These are phyloP conservation scores for Drosophila mayaguana DNA, from an alignment of 2,888 invertebrate species.

Conservation along the genomic window DNA sequence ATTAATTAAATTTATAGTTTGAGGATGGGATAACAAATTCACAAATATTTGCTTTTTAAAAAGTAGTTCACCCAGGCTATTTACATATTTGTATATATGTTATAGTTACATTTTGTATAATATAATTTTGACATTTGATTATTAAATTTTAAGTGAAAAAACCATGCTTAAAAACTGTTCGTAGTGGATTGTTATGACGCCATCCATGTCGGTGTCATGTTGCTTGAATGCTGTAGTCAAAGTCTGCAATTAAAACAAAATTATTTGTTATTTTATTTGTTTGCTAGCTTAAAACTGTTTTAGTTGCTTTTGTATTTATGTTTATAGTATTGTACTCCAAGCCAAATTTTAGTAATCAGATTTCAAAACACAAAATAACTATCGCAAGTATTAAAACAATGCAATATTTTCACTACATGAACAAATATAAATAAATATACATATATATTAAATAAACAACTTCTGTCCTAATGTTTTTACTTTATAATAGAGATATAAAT, in stretches of 20 bases:
- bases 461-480: too few species aligned
- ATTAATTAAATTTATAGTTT: conserved; percentile 6
- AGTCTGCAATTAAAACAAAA: conserved; percentile 88
- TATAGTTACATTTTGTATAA: conserved; percentile 6
- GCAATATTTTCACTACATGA: too few species aligned
- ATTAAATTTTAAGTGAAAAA: conserved; percentile 91
- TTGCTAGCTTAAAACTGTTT: too few species aligned
- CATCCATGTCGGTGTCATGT: conserved; percentile 96
- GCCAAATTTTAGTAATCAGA: too few species aligned
- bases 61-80: conserved; percentile 22
- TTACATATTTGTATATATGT: conserved; percentile 30
- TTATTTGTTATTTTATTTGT: too few species aligned
- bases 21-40: conserved; percentile 12
- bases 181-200: conserved; percentile 96
- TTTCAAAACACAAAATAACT: too few species aligned
- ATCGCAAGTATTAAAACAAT: too few species aligned
- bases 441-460: too few species aligned
- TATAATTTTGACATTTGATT: neutral
- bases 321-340: too few species aligned
- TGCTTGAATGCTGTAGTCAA: conserved; percentile 95
- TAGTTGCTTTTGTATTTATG: too few species aligned
- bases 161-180: conserved; percentile 98
- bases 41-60: conserved; percentile 8
- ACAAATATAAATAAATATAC: too few species aligned
- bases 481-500: too few species aligned